Conservation (phyloP, 1,140 invertebrate genomes). For the Drosophila seguyi region DNA sequence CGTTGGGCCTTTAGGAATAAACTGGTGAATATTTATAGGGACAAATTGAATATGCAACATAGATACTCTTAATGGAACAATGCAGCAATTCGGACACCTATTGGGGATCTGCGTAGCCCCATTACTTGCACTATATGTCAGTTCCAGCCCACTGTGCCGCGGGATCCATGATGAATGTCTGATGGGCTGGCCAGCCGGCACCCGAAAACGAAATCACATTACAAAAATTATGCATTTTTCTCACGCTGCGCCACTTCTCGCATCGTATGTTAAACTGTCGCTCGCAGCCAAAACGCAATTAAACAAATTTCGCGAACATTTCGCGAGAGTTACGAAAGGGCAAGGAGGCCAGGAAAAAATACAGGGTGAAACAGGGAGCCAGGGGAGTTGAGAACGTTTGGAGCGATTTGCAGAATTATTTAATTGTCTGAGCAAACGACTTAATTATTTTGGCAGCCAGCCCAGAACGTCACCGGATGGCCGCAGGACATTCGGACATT, state of each 20-base stretch:
- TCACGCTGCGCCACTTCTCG: conserved; percentile 66
- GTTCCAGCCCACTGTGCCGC: conserved; percentile 1
- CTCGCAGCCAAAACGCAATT: conserved; percentile 79
- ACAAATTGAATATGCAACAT: neutral
- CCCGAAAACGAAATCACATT: conserved; percentile 46
- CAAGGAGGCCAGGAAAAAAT: neutral
- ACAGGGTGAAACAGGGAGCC: conserved; percentile 2
- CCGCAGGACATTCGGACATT: conserved; percentile 21
- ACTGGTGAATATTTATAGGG: neutral
- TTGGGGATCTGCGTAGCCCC: too few relatives aligned
- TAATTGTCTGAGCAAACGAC: conserved; percentile 82
- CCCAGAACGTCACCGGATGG: conserved; percentile 48
- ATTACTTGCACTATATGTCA: too few relatives aligned
- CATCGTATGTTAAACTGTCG: conserved; percentile 84
- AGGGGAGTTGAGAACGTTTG: conserved; percentile 13
- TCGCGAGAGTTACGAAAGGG: neutral
- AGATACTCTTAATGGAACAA: neutral
- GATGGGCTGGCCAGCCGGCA: conserved; percentile 23
- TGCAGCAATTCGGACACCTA: neutral
- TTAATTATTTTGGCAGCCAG: conserved; percentile 83
- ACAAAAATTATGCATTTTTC: conserved; percentile 67
- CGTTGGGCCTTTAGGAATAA: too few relatives aligned
- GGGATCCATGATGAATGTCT: conserved; percentile 64
- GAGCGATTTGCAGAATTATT: conserved; percentile 70
- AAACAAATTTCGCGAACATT: conserved; percentile 77